Base-by-base conservation (phyloP, 2,113 vertebrate genomes). In the Callaeas wilsoni region DNA sequence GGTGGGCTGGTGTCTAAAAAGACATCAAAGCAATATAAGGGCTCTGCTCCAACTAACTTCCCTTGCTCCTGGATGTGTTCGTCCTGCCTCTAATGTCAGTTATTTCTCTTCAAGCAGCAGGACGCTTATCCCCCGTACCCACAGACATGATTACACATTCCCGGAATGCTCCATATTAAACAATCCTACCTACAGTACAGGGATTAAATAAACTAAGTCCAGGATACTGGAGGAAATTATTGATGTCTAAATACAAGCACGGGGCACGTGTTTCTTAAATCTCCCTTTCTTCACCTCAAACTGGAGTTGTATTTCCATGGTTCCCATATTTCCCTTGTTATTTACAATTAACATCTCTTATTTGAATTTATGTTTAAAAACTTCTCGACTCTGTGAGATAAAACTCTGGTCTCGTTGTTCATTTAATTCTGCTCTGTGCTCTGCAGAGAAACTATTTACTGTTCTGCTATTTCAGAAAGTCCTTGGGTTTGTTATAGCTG, bases 121-220 rank as follows among this genome's bases (percentile, higher is more conserved):
- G 73, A 62, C 0, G 6, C 44, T 67, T 32, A 57, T 30, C 2
- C 2, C 49, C 62, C 1, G 0, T 39, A 90, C 22, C 62, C 1
- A 3, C 73, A 69, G 83, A 49, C 1, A 15, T 50, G 94, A 88
- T 93, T 93, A 92, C 88, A 62, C 8, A 5, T 89, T 93, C 86
- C 92, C 0, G 13, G 95, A 95, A 94, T 57, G 73, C 68, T 92
- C 52, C 26, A 9, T 32, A 62, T 81, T 84, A 94, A 96, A 84
- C 86, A 90, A 88, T 84, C 65, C 73, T 71, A 68, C 70, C 83
- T 93, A 52, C 75, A 65, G 46, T 78, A 89, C 1, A 52, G 60
- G 81, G 88, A 93, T 96, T 97, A 93, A 93, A 92, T 63, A 77
- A 74, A 33, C 42, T 79, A 87, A 94, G 60, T 89, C 92, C 52